Percentiles rank a stretch among this genome's conserved stretches.
Evolutionary conservation across 1,140 invertebrate species (phyloP).

Genomic region (Acromyrmex heyeri): DNA sequence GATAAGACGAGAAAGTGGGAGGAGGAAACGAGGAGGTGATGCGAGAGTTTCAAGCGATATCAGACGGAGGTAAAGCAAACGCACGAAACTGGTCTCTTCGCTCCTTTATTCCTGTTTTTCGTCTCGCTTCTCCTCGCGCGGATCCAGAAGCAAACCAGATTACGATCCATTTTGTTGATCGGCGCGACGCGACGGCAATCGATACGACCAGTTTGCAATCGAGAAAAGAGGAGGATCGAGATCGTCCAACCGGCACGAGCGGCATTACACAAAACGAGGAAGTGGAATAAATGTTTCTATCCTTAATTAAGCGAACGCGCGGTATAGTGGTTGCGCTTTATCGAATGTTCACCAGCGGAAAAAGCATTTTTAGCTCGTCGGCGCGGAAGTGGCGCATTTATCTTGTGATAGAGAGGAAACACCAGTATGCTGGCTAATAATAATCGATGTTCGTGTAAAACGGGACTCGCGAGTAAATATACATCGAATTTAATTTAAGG

Average conservation of each 20-base stretch:
- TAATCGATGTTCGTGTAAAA: conserved; percentile 18
- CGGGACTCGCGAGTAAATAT: background rate
- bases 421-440: conserved; percentile 20
- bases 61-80: conserved; percentile 41
- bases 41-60: conserved; percentile 52
- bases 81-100: conserved; percentile 44
- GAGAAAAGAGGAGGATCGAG: conserved; percentile 47
- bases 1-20: conserved; percentile 12
- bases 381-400: conserved; percentile 25
- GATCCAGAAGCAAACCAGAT: conserved; percentile 67
- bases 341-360: conserved; percentile 34
- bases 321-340: conserved; percentile 30
- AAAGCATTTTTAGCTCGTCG: conserved; percentile 32
- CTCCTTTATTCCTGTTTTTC: conserved; percentile 52
- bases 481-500: background rate
- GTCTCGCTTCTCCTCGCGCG: background rate
- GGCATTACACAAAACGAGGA: conserved; percentile 6
- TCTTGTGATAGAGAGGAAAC: background rate
- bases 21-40: conserved; percentile 8
- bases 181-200: background rate
- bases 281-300: conserved; percentile 26
- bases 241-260: conserved; percentile 33
- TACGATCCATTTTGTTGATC: conserved; percentile 66
- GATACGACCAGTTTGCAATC: conserved; percentile 44
- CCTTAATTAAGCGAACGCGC: conserved; percentile 43